These are phyloP conservation scores for Brachionus rubens DNA, from an alignment of 1,140 invertebrate genomes.

Conservation along the genomic window DNA sequence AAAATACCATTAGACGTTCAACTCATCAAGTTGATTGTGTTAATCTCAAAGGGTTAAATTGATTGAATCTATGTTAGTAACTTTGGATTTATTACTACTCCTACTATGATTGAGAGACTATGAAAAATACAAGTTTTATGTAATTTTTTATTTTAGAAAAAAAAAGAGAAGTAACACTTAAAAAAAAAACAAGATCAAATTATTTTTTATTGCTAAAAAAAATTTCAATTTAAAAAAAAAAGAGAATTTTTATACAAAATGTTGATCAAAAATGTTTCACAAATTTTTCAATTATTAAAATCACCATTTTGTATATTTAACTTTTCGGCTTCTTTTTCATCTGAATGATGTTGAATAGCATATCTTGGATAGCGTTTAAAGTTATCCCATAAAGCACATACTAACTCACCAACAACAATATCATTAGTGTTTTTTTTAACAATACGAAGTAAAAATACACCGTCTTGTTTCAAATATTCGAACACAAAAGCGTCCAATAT, in stretches of 20 bases:
- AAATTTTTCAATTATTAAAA: not conserved
- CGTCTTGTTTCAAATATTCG: constrained; percentile 63
- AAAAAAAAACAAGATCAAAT: too few species aligned
- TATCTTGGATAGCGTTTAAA: constrained; percentile 40
- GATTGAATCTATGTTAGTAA: too few species aligned
- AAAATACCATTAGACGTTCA: too few species aligned
- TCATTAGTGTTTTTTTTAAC: constrained; percentile 64
- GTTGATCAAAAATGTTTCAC: not conserved
- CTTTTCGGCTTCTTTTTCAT: constrained; percentile 28
- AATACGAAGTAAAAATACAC: constrained; percentile 62
- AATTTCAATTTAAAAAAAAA: too few species aligned
- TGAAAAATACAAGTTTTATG: too few species aligned
- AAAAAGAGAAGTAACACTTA: too few species aligned
- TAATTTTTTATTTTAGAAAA: too few species aligned
- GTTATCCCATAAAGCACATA: constrained; percentile 60
- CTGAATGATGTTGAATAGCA: not conserved
- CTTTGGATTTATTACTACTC: too few species aligned
- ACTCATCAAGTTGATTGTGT: too few species aligned
- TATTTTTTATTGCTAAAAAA: too few species aligned
- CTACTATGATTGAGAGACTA: too few species aligned
- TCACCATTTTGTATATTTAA: not conserved
- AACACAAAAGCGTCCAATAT: constrained; percentile 60
- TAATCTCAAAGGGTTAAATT: too few species aligned
- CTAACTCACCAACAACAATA: constrained; percentile 62
- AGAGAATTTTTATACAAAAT: constrained; percentile 33